These are phyloP conservation scores for Mesocentrotus franciscanus DNA, from an alignment of 53 echinoderm and acorn worm genomes.

Conservation along the genomic window DNA sequence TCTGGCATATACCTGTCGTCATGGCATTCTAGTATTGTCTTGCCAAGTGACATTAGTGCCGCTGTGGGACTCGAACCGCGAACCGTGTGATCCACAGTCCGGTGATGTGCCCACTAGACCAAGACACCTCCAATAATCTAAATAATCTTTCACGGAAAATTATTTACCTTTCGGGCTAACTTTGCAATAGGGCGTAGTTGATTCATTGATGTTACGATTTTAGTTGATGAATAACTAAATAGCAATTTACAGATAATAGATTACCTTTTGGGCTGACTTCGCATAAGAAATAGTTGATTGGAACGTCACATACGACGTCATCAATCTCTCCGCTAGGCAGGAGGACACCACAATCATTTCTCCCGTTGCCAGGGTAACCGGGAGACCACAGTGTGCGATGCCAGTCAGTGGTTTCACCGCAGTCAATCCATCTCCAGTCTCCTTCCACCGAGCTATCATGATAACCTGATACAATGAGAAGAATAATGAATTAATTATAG, in stretches of 20 bases:
- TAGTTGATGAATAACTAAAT: too few species aligned
- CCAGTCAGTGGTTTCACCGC: conserved; percentile 72
- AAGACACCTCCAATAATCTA: too few species aligned
- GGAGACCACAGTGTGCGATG: conserved; percentile 80
- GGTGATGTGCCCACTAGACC: too few species aligned
- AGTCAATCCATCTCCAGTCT: conserved; percentile 90
- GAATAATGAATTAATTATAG: background rate
- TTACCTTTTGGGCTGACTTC: conserved; percentile 77
- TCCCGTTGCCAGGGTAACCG: conserved; percentile 69
- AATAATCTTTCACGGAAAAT: background rate
- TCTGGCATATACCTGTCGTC: too few species aligned
- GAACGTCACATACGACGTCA: conserved; percentile 73
- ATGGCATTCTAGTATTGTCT: too few species aligned
- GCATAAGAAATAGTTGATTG: conserved; percentile 73
- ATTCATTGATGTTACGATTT: too few species aligned
- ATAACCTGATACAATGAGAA: conserved; percentile 68
- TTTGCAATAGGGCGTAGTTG: too few species aligned
- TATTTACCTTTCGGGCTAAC: too few species aligned
- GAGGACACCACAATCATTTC: conserved; percentile 80
- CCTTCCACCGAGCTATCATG: conserved; percentile 82
- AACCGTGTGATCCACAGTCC: too few species aligned
- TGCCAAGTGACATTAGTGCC: too few species aligned
- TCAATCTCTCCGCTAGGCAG: conserved; percentile 53
- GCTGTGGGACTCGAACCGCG: too few species aligned
- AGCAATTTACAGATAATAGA: too few species aligned